These are phyloP conservation scores for Macrocentrus cingulum DNA, from an alignment of 1,140 invertebrate genomes.

Conservation along the genomic window DNA sequence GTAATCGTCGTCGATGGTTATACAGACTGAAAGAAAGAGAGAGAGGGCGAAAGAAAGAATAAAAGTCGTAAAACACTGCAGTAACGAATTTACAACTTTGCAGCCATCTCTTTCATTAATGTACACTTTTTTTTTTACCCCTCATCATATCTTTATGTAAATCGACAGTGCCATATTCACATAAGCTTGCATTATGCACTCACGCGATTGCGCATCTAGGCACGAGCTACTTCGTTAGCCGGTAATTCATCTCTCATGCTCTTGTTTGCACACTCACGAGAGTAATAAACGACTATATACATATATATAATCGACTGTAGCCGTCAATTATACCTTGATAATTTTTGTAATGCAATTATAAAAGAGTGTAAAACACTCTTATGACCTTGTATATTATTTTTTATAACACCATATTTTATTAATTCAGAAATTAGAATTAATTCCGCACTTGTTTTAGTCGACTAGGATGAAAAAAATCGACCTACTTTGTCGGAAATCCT, in stretches of 20 bases:
- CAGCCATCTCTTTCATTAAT: too few species aligned
- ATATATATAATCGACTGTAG: conserved; percentile 6
- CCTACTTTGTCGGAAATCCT: conserved; percentile 15
- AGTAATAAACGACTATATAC: neutral
- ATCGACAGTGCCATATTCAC: neutral
- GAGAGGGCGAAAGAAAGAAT: neutral
- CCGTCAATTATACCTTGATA: conserved; percentile 7
- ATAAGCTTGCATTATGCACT: neutral
- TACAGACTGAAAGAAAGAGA: too few species aligned
- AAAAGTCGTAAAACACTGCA: neutral
- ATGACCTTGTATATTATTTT: neutral
- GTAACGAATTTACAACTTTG: too few species aligned
- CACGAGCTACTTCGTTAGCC: conserved; percentile 3
- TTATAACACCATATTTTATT: too few species aligned
- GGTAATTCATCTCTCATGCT: neutral
- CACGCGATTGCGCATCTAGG: conserved; percentile 5
- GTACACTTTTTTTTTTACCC: too few species aligned
- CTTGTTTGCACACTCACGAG: neutral
- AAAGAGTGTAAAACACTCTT: neutral
- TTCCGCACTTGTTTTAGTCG: too few species aligned
- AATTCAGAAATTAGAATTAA: too few species aligned
- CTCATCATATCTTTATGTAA: neutral
- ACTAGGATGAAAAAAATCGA: too few species aligned
- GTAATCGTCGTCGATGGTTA: neutral
- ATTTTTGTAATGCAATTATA: conserved; percentile 1